Evolutionary conservation across 2,888 invertebrate species (phyloP), one percentile per base, ranked within the genome.

Genomic region (Melanostoma mellinum): DNA sequence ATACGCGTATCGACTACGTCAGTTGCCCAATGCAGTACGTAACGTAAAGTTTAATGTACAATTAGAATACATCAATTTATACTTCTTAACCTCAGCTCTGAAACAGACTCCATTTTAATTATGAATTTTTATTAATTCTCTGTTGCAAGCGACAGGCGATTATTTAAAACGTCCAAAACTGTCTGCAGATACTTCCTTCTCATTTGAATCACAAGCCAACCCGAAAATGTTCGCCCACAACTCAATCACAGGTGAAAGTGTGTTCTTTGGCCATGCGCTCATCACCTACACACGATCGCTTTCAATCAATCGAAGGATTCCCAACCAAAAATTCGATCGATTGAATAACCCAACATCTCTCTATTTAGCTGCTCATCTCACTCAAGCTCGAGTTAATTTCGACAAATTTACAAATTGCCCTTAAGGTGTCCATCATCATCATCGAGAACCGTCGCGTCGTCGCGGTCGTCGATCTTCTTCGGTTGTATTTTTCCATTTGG

Each of bases 201-300:
- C 20, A 61, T 46, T 46, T 61, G 46, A 61, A 1, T 46, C 46
- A 0, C 44, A 61, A 46, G 35, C 36, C 46, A 46, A 46, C 46
- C 46, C 35, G 8, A 4, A 44, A 61, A 61, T 61, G 6, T 9
- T 35, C 46, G 1, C 35, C 20, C 32, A 33, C 42, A 60, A 9
- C 42, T 44, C 61, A 61, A 61, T 61, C 32, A 38, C 40, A 35
- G 58, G 80, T 81, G 80, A 81, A 81, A 81, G 80, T 81, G 35
- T 32, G 33, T n/a, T 3, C 8, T 8, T 35, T 20, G 50, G 40
- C 42, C 58, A 58, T 58, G 30, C 36, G 33, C 44, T 40, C 61
- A 56, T 63, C 56, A 63, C 68, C 68, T 48, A 79, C 55, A 20
- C 20, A 68, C 55, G 55, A 67, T 56, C 6, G 46, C 42, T 50